A percentile compares a stretch with the other conserved stretches of the same genome.
These are phyloP conservation scores for Coracias cyanogaster DNA, from an alignment of 2,797 vertebrate genomes.

Conservation along the genomic window DNA sequence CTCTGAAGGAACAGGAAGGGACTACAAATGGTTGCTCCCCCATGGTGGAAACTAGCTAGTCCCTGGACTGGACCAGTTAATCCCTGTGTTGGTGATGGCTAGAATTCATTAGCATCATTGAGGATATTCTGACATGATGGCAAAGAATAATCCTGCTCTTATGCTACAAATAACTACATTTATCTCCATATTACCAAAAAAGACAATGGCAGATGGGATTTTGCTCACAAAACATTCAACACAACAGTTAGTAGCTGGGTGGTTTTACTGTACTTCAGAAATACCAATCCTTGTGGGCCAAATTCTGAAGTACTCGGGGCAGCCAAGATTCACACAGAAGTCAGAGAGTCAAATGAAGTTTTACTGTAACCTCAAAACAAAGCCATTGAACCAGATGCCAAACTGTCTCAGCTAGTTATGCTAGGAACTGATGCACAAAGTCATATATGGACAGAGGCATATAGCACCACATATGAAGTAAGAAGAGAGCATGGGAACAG, in stretches of 20 bases:
- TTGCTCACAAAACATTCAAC: neutral
- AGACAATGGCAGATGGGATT: neutral
- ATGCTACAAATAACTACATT: neutral
- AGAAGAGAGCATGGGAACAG: neutral
- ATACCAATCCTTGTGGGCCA: neutral
- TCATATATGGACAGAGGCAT: neutral
- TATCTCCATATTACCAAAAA: neutral
- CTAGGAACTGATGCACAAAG: neutral
- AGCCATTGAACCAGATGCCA: neutral
- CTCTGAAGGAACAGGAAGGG: neutral
- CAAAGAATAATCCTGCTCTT: neutral
- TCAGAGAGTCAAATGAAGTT: neutral
- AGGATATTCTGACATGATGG: neutral
- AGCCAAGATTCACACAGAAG: neutral
- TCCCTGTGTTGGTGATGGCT: neutral
- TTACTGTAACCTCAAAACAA: neutral
- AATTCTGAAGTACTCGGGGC: neutral
- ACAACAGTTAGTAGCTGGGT: neutral
- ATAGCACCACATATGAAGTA: neutral
- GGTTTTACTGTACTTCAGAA: neutral
- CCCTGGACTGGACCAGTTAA: neutral
- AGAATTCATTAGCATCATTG: neutral
- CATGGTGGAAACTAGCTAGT: neutral
- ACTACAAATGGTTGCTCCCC: neutral
- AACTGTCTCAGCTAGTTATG: neutral